Base-by-base conservation (phyloP, 2,888 invertebrate species). In the Baronia brevicornis region DNA sequence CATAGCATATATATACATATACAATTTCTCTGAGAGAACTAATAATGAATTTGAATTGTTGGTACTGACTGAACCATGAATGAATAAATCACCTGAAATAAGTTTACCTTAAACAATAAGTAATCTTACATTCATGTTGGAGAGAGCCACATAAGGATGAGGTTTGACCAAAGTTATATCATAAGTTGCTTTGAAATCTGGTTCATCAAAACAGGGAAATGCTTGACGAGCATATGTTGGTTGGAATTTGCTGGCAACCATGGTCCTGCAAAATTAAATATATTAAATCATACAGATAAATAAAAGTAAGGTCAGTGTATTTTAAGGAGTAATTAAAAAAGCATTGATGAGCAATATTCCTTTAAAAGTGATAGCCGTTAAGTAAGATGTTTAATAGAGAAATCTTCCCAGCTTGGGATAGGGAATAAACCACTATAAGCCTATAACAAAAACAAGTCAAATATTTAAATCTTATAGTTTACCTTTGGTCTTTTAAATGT, bases 121-220 rank as follows among this genome's bases (percentile, higher is more conserved):
- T 30, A 38, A 41, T 43, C 82, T 84, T 84, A 93, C 86, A 55
- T 95, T 91, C 95, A 95, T 97, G 67, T 96, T 97, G 10, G 95
- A 97, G 13, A 95, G 78, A 11, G 93, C 95, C 35, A 88, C 86
- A 55, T 94, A 92, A 5, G 87, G 84, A 2, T 78, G 72, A 0
- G 94, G 94, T 49, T 91, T 91, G 11, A 92, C 89, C 4, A 97
- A 66, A 13, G 90, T 90, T 3, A 96, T 89, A 9, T 89, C 89
- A 74, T 91, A 97, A 35, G 89, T 89, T 0, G 97, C 95, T 79
- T 97, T 97, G 65, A 95, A 90, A 30, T 90, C 89, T 0, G 95
- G 98, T 59, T 97, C 96, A 70, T 98, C 98, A 60, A 98, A 96
- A 62, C 97, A 97, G 0, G 98, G 98, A 66, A 95, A 97, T 0